phyloP scores from a whole-genome alignment of 2,888 invertebrate genomes.

The Parasteatoda lunata region DNA sequence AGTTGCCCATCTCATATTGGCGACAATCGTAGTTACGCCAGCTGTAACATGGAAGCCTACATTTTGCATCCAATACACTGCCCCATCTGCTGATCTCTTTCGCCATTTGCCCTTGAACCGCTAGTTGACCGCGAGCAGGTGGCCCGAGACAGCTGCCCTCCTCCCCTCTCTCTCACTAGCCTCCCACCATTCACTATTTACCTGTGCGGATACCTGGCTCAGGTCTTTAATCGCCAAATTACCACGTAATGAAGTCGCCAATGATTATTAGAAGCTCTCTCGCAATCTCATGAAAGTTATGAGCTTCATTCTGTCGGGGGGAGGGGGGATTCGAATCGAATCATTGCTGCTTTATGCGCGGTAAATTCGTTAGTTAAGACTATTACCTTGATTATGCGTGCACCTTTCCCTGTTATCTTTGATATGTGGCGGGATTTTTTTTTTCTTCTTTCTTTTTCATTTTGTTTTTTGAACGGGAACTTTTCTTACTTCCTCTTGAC shows the following conservation, averaged over 20 bases:
- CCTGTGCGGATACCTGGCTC: constrained; percentile 43
- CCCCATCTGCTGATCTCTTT: constrained; percentile 66
- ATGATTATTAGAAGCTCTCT: constrained; percentile 47
- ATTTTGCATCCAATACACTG: constrained; percentile 39
- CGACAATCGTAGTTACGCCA: constrained; percentile 36
- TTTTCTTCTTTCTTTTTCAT: neutral
- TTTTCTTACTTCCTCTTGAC: neutral
- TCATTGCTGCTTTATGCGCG: constrained; percentile 45
- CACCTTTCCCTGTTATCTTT: constrained; percentile 31
- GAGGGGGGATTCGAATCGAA: neutral
- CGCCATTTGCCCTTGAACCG: constrained; percentile 68
- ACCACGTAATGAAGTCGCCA: constrained; percentile 68
- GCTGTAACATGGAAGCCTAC: constrained; percentile 54
- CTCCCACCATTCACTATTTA: constrained; percentile 37
- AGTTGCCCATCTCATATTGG: neutral
- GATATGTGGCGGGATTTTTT: constrained; percentile 22
- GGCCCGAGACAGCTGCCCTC: constrained; percentile 48
- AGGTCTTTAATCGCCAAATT: constrained; percentile 67
- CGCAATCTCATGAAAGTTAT: constrained; percentile 55
- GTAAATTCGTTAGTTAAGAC: constrained; percentile 12
- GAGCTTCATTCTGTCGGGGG: constrained; percentile 42
- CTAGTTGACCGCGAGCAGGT: constrained; percentile 63
- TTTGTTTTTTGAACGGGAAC: neutral
- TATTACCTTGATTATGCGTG: constrained; percentile 29
- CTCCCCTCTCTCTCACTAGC: neutral